phyloP scores from a whole-genome alignment of 2,888 invertebrate genomes.

The Rhingia rostrata region DNA sequence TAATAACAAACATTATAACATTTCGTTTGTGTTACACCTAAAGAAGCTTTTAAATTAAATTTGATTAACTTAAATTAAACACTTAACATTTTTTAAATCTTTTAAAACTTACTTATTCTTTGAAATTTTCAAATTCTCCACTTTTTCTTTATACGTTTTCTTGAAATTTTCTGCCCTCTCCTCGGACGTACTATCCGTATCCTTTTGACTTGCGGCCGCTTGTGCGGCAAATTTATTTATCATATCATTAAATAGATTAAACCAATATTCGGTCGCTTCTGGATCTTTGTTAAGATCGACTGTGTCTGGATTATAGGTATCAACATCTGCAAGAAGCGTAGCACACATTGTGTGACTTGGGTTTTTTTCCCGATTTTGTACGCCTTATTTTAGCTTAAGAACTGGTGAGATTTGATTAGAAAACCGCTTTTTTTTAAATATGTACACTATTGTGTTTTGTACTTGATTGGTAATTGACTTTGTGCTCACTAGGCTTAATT shows the following conservation, averaged over 20 bases:
- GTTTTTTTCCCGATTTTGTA: constrained; percentile 79
- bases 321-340: constrained; percentile 90
- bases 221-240: constrained; percentile 92
- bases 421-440: constrained; percentile 34
- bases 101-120: constrained; percentile 70
- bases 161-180: constrained; percentile 92
- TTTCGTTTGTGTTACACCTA: no score
- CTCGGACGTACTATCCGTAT: constrained; percentile 89
- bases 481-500: constrained; percentile 11
- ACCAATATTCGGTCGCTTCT: constrained; percentile 95
- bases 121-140: constrained; percentile 83
- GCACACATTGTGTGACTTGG: constrained; percentile 83
- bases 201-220: constrained; percentile 89
- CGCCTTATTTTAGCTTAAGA: background rate
- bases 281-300: constrained; percentile 93
- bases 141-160: constrained; percentile 90
- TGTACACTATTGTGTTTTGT: constrained; percentile 48
- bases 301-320: constrained; percentile 94
- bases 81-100: background rate
- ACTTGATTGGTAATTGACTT: constrained; percentile 68
- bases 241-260: constrained; percentile 93
- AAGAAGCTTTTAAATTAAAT: no score
- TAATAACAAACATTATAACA: no score
- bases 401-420: constrained; percentile 11
- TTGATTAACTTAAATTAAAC: no score